Evolutionary conservation across 2,797 vertebrate genomes (phyloP), one percentile per base, ranked within the genome.

Genomic region (Amblyopsis hoosieri): DNA sequence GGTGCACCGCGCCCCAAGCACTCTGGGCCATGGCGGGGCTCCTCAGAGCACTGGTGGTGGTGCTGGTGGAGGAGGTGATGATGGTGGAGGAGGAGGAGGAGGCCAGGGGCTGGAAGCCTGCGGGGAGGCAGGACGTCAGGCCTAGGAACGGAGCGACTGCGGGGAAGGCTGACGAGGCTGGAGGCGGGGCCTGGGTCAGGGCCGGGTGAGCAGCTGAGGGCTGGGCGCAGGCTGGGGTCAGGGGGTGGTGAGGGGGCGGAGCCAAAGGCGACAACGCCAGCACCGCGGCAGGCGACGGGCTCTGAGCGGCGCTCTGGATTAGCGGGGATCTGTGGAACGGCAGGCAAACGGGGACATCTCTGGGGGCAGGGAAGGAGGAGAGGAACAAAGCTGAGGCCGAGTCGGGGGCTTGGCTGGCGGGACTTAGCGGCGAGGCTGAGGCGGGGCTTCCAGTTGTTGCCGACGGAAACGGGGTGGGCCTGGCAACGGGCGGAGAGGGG

Each of bases 1-100:
- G 87, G 12, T 23, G 23, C 23, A 90, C 87, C 76, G 92, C 67
- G 69, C 86, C 87, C 92, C 92, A 93, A 51, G 90, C 79, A 2
- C 81, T 75, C 54, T 85, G 81, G 54, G 79, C 81, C 65, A 72
- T 73, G 1, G 86, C 55, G 3, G 85, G 45, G 49, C 17, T 79
- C 31, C 67, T 52, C 51, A 66, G 33, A 53, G 37, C 7, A 37
- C 56, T 23, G 46, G 51, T 2, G 56, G 51, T 60, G 54, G 47
- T 62, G 66, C n/a, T 62, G 67, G 52, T 67, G 57, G 12, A 53
- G 58, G 13, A 58, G 10, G 60, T 2, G 19, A 71, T 59, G 1
- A 9, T 7, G 37, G 1, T 9, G 23, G 23, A 0, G 23, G 23
- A 3, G 23, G 23, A 3, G 23, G 23, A 23, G 23, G 62, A 73